Evolutionary conservation across 2,888 invertebrate species (phyloP).

Genomic region (Thyatira batis): DNA sequence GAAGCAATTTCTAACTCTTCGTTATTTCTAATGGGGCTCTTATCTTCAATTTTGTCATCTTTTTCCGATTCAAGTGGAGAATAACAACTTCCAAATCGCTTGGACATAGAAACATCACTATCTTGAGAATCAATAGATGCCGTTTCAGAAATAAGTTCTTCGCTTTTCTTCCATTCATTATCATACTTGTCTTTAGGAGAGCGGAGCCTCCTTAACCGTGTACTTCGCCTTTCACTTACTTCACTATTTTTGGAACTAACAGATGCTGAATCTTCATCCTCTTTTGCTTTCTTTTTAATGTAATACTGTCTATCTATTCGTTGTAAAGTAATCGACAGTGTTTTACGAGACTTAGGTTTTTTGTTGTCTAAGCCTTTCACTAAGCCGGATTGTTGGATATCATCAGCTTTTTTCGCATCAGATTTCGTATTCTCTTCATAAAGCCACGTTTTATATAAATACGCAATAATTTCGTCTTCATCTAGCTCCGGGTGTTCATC

Average conservation of each 20-base stretch:
- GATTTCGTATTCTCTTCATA: slow-evolving; percentile 52
- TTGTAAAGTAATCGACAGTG: slow-evolving; percentile 7
- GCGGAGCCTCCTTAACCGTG: background rate
- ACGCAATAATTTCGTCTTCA: slow-evolving; percentile 69
- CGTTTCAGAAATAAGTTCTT: background rate
- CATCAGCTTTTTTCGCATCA: slow-evolving; percentile 27
- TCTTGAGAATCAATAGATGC: background rate
- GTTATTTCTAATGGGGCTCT: background rate
- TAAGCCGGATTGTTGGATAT: slow-evolving; percentile 23
- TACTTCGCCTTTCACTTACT: slow-evolving; percentile 4
- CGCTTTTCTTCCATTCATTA: background rate
- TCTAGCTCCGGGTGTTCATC: slow-evolving; percentile 79
- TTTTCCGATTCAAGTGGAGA: background rate
- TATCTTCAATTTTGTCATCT: background rate
- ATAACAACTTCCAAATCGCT: background rate
- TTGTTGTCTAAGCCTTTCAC: slow-evolving; percentile 27
- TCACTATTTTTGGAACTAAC: slow-evolving; percentile 15
- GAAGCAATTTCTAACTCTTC: background rate
- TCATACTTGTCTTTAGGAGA: background rate
- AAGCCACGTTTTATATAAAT: slow-evolving; percentile 78
- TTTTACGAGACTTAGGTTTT: slow-evolving; percentile 10
- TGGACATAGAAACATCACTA: background rate
- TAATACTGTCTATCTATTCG: slow-evolving; percentile 6
- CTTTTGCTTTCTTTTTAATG: slow-evolving; percentile 4
- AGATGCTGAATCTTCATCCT: slow-evolving; percentile 7